A percentile compares a stretch with the other conserved stretches of the same genome.
These are phyloP conservation scores for Nemoura dubitans DNA, from an alignment of 2,888 invertebrate species.

Conservation along the genomic window DNA sequence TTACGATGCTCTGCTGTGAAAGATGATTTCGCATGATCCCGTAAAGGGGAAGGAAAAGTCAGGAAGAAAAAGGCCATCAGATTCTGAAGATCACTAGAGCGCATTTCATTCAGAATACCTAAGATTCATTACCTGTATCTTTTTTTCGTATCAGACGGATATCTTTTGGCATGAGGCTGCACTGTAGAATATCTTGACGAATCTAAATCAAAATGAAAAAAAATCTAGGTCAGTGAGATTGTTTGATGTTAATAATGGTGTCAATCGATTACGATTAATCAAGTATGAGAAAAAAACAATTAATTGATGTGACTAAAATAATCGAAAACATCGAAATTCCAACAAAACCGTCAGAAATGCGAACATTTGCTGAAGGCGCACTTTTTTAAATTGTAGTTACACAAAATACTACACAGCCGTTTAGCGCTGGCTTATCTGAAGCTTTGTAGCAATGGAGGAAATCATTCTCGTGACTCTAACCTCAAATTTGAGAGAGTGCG, in stretches of 20 bases:
- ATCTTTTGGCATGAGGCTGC: slow-evolving; percentile 79
- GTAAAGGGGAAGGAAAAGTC: not conserved
- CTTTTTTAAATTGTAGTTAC: too few species aligned
- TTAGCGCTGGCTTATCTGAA: too few species aligned
- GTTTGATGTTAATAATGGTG: slow-evolving; percentile 32
- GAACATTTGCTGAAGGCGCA: too few species aligned
- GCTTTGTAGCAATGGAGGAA: too few species aligned
- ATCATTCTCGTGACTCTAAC: too few species aligned
- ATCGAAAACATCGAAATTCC: too few species aligned
- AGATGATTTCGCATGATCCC: not conserved
- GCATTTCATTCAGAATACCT: not conserved
- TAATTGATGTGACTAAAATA: too few species aligned
- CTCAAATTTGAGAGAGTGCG: too few species aligned
- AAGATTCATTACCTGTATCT: slow-evolving; percentile 76
- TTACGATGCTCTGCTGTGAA: not conserved
- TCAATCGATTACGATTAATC: too few species aligned
- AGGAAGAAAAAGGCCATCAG: not conserved
- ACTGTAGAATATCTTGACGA: slow-evolving; percentile 77
- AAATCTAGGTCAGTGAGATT: not conserved
- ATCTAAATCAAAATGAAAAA: slow-evolving; percentile 67
- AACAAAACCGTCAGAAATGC: too few species aligned
- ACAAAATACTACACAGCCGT: too few species aligned
- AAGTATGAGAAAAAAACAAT: slow-evolving; percentile 30
- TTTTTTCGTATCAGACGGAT: slow-evolving; percentile 84
- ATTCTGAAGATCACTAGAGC: not conserved